Evolutionary conservation across 30 jellyfish, hydroid and myxozoan species (phyloP).

Genomic region (Cassiopea andromeda): DNA sequence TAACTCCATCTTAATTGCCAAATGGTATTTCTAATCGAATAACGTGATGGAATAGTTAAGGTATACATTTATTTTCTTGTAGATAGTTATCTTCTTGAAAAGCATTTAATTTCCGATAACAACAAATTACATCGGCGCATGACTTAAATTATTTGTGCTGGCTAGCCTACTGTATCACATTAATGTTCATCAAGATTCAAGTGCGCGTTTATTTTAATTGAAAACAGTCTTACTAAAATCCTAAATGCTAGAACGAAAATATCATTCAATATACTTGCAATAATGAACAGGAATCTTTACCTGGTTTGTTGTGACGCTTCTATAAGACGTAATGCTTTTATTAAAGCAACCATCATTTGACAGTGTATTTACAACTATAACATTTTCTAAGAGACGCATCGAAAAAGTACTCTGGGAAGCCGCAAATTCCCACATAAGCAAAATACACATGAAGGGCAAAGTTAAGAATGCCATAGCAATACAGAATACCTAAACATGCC

Average conservation of each 20-base stretch:
- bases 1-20: no score
- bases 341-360: conserved; percentile 13
- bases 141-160: background rate
- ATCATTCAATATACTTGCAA: background rate
- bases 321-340: background rate
- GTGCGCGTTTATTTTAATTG: background rate
- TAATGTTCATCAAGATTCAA: background rate
- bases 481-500: no score
- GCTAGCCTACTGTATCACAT: background rate
- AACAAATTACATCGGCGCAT: background rate
- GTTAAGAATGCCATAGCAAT: no score
- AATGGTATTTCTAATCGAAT: no score
- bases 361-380: background rate
- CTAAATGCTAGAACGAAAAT: background rate
- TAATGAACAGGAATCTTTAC: background rate
- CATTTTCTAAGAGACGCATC: conserved; percentile 4
- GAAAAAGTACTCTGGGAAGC: conserved; percentile 9
- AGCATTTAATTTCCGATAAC: background rate
- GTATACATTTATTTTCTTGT: no score
- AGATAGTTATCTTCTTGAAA: no score
- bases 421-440: background rate
- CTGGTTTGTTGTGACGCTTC: background rate
- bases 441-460: no score
- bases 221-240: background rate
- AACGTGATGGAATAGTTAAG: no score